Percentiles rank a stretch among this genome's conserved stretches.
Evolutionary conservation across 2,113 vertebrate species (phyloP).

Genomic region (Mastomys coucha): DNA sequence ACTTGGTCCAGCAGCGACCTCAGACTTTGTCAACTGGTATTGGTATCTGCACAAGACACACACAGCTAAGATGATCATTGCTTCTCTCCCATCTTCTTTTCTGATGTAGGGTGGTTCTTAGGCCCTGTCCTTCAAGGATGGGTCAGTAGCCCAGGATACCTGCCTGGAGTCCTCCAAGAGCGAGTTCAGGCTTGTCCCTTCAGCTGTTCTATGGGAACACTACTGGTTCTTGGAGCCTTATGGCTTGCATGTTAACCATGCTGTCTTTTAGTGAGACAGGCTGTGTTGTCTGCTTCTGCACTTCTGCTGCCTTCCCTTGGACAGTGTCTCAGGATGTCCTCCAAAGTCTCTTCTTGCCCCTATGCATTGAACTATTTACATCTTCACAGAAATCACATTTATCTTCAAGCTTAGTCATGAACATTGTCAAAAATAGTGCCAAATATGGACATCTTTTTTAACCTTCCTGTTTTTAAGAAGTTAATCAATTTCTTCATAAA

Average conservation of each 20-base stretch:
- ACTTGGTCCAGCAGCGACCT: background rate
- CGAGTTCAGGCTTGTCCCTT: background rate
- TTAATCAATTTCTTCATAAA: background rate
- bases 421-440: slow-evolving; percentile 34
- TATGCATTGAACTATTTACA: background rate
- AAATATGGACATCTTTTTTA: slow-evolving; percentile 16
- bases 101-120: background rate
- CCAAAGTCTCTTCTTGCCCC: background rate
- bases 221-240: background rate
- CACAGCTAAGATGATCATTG: background rate
- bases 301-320: background rate
- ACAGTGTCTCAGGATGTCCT: background rate
- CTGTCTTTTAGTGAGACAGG: slow-evolving; percentile 1
- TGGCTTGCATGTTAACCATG: background rate
- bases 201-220: background rate
- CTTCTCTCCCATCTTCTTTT: background rate
- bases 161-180: background rate
- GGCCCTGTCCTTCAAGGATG: background rate
- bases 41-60: background rate
- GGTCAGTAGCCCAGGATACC: background rate
- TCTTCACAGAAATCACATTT: slow-evolving; percentile 22
- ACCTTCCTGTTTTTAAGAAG: slow-evolving; percentile 27
- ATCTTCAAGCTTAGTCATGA: background rate
- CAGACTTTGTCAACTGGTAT: slow-evolving; percentile 4
- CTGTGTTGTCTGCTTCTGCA: slow-evolving; percentile 11